Evolutionary conservation across 2,113 vertebrate species (phyloP).

Genomic region (Chionodraco myersi): DNA sequence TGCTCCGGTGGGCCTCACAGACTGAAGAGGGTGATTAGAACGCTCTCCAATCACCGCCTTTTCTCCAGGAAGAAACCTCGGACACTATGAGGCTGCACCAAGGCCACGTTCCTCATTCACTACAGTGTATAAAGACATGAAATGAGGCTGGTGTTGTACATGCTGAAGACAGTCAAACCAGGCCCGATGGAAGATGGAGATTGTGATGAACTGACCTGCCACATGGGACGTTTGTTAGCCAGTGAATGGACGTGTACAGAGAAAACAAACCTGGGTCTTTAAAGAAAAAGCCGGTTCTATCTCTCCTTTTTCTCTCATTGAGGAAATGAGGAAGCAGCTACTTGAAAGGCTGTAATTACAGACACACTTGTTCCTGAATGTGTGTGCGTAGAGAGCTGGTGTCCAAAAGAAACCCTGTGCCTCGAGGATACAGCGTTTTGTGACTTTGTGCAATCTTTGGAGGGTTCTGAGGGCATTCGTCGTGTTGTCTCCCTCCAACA

Average conservation of each 20-base stretch:
- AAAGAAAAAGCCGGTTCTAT: slow-evolving; percentile 14
- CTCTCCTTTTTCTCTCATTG: neutral
- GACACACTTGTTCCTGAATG: slow-evolving; percentile 11
- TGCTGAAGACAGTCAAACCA: neutral
- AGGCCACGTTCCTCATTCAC: slow-evolving; percentile 23
- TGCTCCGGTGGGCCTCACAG: slow-evolving; percentile 1
- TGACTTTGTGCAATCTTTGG: slow-evolving; percentile 27
- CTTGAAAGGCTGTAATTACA: slow-evolving; percentile 36
- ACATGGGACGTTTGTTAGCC: neutral
- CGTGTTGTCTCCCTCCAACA: slow-evolving; percentile 12
- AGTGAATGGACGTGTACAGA: slow-evolving; percentile 31
- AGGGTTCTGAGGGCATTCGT: slow-evolving; percentile 21
- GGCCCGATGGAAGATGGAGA: neutral
- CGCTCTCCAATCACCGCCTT: slow-evolving; percentile 23
- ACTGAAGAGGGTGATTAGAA: slow-evolving; percentile 24
- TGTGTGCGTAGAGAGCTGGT: slow-evolving; percentile 11
- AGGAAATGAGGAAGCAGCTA: slow-evolving; percentile 48
- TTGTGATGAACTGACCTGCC: slow-evolving; percentile 12
- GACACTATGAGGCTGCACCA: slow-evolving; percentile 15
- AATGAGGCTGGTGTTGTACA: slow-evolving; percentile 1
- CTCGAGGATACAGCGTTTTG: neutral
- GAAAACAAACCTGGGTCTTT: neutral
- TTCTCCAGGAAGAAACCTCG: slow-evolving; percentile 7
- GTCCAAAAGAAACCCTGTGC: neutral
- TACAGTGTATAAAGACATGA: slow-evolving; percentile 39